These are phyloP conservation scores for Ia io DNA, from an alignment of 2,113 vertebrate species.

Conservation along the genomic window DNA sequence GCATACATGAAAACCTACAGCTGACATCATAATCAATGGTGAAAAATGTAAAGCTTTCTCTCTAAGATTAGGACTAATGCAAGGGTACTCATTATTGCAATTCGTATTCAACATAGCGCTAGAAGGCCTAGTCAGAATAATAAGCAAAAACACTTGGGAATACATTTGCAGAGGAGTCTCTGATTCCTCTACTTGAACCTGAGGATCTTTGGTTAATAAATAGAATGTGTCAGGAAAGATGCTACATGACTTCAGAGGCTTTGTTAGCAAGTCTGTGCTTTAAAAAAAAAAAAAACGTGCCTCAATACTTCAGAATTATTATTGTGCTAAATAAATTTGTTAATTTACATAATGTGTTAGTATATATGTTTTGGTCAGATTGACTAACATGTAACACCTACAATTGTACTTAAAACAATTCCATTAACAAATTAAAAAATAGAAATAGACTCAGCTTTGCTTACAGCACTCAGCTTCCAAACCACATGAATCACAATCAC, in stretches of 20 bases:
- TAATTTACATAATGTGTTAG: constrained; percentile 47
- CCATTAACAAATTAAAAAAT: constrained; percentile 35
- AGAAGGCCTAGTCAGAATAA: neutral
- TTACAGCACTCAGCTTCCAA: constrained; percentile 12
- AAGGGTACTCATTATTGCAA: neutral
- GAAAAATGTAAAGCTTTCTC: neutral
- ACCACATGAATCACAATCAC: neutral
- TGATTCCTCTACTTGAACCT: neutral
- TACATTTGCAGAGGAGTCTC: neutral
- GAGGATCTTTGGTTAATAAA: neutral
- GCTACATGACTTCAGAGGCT: neutral
- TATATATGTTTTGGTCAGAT: constrained; percentile 25
- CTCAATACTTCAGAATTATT: constrained; percentile 11
- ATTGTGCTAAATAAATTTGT: neutral
- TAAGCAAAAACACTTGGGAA: neutral
- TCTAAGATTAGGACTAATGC: neutral
- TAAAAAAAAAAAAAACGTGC: neutral
- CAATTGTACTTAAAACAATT: constrained; percentile 32
- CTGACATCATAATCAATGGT: neutral
- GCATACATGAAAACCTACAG: neutral
- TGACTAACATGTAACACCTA: constrained; percentile 29
- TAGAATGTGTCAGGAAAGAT: neutral
- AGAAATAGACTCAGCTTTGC: neutral
- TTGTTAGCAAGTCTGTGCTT: neutral
- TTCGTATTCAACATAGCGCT: neutral